Base-by-base conservation (phyloP, 2,888 invertebrate genomes). In the Auanema sp. region DNA sequence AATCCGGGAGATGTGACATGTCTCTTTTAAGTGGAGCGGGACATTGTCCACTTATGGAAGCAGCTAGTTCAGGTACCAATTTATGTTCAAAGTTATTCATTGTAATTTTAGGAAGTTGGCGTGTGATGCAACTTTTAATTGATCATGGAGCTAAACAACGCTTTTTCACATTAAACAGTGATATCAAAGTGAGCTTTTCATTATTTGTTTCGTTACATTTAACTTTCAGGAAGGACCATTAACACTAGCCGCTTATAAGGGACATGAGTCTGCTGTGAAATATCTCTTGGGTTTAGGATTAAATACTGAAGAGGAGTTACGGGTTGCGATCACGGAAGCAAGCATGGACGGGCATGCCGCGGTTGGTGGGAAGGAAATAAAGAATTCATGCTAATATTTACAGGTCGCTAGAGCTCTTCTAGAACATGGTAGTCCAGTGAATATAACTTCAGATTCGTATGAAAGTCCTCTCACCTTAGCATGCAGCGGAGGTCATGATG, bases 291-390 rank as follows among this genome's bases (percentile, higher is more conserved):
- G 49, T 18, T 52, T 50, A 49, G 47, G 55, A 14, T 43, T 58
- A 24, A 52, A 21, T 51, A 47, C 58, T 2, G 70, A 65, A 49
- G 77, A 77, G 85, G 98, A 98, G 87, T 95, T 98, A 95, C 97
- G 98, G 86, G 97, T 97, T 25, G 97, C 97, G 51, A 88, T 98
- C 51, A 97, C 98, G 96, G 97, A 98, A 86, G 97, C 97, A 58
- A 94, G 95, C 66, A 98, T 98, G 97, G 97, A 98, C 85, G 97
- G 98, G 0, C 97, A 98, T 84, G 93, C 96, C 0, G 96, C 97
- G 86, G 97, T 98, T 3, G 10, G 47, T 47, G 10, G 3, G 10
- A 5, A 5, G 4, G 3, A 21, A 52, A 8, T 16, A 11, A 23
- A 21, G n/a, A 1, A 52, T 21, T 23, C 6, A 8, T 4, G 6